Conservation (phyloP, 2,113 vertebrate genomes). For the Mustela nigripes region DNA sequence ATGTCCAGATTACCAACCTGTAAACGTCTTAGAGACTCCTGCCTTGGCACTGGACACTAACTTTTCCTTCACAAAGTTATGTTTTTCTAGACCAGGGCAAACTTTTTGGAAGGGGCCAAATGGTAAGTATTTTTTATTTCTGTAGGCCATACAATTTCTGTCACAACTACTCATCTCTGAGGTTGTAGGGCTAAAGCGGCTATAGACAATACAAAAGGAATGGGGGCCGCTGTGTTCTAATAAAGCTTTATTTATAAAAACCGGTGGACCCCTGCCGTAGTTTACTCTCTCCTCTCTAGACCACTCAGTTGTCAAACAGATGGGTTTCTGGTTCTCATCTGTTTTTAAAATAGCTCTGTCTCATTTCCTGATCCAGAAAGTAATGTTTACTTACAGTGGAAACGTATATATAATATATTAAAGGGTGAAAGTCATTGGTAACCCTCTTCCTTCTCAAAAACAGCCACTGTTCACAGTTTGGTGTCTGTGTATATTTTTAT, state of each 20-base stretch:
- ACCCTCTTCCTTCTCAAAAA: background rate
- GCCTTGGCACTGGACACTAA: background rate
- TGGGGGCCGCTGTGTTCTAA: background rate
- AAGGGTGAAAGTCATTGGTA: background rate
- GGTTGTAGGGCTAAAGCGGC: too few relatives aligned
- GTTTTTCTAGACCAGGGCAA: background rate
- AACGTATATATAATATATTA: background rate
- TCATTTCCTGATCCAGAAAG: conserved; percentile 35
- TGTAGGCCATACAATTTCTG: background rate
- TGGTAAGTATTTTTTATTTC: background rate
- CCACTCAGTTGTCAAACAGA: background rate
- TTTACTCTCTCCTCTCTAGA: background rate
- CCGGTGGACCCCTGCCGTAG: rapidly evolving
- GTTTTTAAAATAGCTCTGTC: background rate
- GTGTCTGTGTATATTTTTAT: background rate
- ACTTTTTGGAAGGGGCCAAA: background rate
- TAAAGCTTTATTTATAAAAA: background rate
- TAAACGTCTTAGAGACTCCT: background rate
- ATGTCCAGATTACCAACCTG: background rate
- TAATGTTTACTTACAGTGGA: background rate
- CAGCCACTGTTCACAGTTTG: background rate
- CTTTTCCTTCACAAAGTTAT: background rate
- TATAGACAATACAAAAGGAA: background rate
- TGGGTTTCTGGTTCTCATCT: background rate
- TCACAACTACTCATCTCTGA: background rate